phyloP scores from a whole-genome alignment of 2,113 vertebrate species.

The Pelusios castaneus region DNA sequence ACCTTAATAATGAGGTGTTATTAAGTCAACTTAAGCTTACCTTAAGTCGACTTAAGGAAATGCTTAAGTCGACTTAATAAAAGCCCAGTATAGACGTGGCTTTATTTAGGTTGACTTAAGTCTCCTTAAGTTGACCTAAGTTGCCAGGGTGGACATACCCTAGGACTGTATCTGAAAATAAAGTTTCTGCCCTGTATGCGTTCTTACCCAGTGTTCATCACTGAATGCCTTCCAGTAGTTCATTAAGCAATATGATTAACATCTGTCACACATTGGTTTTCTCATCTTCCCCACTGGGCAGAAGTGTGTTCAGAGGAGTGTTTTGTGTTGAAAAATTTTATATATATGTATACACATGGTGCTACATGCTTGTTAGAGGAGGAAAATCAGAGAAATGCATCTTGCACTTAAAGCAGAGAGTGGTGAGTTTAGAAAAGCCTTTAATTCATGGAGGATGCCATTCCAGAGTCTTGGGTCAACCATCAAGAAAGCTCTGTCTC shows the following conservation, averaged over 20 bases:
- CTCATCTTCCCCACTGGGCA: not conserved
- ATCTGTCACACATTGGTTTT: not conserved
- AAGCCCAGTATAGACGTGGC: no score
- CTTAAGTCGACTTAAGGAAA: no score
- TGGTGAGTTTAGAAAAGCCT: not conserved
- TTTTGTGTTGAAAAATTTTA: not conserved
- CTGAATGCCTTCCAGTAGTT: not conserved
- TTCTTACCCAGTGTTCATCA: not conserved
- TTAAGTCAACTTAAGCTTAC: no score
- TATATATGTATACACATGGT: not conserved
- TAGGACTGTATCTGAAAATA: not conserved
- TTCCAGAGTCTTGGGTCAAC: not conserved
- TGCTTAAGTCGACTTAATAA: no score
- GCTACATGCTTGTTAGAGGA: not conserved
- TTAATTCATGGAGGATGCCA: not conserved
- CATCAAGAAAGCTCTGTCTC: not conserved
- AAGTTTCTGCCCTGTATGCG: no score
- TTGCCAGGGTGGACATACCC: no score
- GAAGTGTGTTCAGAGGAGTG: not conserved
- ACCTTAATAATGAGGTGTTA: no score
- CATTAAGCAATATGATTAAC: not conserved
- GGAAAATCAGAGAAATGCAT: not conserved
- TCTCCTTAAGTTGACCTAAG: no score
- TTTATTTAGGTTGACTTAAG: no score
- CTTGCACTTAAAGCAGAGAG: fast-evolving